Evolutionary conservation across 2,113 vertebrate species (phyloP).

Genomic region (Jacana jacana): DNA sequence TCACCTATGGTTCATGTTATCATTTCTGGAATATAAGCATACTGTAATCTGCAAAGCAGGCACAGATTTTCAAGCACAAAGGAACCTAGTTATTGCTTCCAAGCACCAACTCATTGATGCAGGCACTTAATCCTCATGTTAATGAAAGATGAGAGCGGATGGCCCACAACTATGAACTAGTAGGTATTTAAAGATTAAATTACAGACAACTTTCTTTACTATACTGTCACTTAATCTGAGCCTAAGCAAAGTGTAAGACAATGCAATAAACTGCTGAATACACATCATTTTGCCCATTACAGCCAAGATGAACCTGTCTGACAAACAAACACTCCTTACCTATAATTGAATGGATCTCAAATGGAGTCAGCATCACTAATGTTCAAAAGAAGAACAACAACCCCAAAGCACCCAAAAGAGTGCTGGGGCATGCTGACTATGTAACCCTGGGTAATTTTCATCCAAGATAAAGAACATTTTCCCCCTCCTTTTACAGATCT

Average conservation of each 20-base stretch:
- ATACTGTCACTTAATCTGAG: not conserved
- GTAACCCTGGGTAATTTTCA: not conserved
- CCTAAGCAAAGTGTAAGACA: not conserved
- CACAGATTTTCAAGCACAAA: not conserved
- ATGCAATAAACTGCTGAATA: not conserved
- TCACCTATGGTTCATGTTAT: not conserved
- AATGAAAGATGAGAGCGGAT: not conserved
- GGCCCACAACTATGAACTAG: not conserved
- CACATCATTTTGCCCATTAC: not conserved
- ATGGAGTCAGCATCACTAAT: not conserved
- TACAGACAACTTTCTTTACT: not conserved
- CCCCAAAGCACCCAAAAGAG: not conserved
- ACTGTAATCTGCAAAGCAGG: not conserved
- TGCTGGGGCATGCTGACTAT: rapidly evolving
- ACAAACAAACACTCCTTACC: not conserved
- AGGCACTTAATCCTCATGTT: not conserved
- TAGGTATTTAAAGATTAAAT: not conserved
- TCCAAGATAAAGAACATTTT: not conserved
- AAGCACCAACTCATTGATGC: not conserved
- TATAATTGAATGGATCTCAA: not conserved
- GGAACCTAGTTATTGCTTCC: not conserved
- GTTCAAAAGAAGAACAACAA: not conserved
- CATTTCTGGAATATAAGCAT: not conserved
- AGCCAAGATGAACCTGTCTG: not conserved
- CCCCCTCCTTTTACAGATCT: not conserved